Evolutionary conservation across 2,797 vertebrate species (phyloP).

Genomic region (Adrianichthys oophorus): DNA sequence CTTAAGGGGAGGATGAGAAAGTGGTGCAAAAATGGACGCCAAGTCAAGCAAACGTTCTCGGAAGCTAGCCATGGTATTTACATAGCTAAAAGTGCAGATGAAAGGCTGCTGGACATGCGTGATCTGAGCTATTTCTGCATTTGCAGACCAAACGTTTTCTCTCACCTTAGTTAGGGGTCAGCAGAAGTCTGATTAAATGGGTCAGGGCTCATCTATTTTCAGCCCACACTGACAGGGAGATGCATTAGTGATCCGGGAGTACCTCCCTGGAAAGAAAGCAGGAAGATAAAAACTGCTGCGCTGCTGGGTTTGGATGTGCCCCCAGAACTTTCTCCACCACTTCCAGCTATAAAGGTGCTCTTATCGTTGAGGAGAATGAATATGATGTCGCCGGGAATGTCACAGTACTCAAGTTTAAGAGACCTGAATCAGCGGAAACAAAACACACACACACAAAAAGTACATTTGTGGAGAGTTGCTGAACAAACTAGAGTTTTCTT

Average conservation of each 20-base stretch:
- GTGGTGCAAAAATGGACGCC: constrained; percentile 32
- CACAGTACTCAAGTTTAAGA: no score
- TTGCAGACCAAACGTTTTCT: constrained; percentile 64
- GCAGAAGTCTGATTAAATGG: constrained; percentile 73
- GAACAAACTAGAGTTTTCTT: constrained; percentile 3
- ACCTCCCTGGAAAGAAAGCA: constrained; percentile 59
- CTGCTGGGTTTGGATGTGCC: constrained; percentile 59
- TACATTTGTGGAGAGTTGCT: constrained; percentile 27
- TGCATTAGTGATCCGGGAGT: constrained; percentile 73
- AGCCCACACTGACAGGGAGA: constrained; percentile 72
- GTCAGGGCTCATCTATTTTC: constrained; percentile 75
- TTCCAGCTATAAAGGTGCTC: constrained; percentile 48
- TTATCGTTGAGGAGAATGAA: constrained; percentile 27
- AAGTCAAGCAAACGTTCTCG: constrained; percentile 36
- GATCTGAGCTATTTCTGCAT: constrained; percentile 39
- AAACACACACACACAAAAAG: background rate
- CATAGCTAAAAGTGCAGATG: constrained; percentile 34
- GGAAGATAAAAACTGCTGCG: constrained; percentile 68
- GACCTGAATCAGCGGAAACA: no score
- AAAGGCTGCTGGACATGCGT: constrained; percentile 20
- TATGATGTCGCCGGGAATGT: no score
- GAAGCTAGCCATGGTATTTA: constrained; percentile 27
- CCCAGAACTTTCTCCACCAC: constrained; percentile 53
- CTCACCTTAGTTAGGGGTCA: constrained; percentile 73
- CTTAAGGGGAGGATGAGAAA: constrained; percentile 49